These are phyloP conservation scores for Girardinichthys multiradiatus DNA, from an alignment of 2,113 vertebrate genomes.

Conservation along the genomic window DNA sequence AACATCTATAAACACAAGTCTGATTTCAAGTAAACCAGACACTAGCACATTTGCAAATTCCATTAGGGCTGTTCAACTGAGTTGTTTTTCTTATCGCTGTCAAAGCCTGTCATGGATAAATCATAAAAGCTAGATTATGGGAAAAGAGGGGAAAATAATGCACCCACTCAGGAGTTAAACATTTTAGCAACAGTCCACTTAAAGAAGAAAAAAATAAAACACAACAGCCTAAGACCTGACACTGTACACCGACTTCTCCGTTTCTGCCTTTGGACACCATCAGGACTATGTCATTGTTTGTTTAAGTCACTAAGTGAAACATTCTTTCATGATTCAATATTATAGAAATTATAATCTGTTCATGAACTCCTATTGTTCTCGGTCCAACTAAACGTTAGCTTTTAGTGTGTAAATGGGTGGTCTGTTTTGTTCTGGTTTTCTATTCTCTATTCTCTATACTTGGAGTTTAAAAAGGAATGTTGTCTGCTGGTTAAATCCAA, in stretches of 20 bases:
- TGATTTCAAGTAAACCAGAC: background rate
- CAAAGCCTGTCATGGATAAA: conserved; percentile 55
- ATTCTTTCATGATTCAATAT: conserved; percentile 44
- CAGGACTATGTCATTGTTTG: conserved; percentile 66
- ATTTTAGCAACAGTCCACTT: conserved; percentile 47
- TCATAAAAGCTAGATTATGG: conserved; percentile 21
- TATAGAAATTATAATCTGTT: conserved; percentile 65
- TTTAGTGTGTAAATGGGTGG: conserved; percentile 73
- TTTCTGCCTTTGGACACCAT: conserved; percentile 57
- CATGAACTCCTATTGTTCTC: conserved; percentile 69
- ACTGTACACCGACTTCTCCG: conserved; percentile 69
- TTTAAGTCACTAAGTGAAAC: conserved; percentile 72
- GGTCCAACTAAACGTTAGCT: conserved; percentile 68
- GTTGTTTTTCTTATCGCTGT: conserved; percentile 11
- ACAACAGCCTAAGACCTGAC: conserved; percentile 51
- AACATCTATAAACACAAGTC: background rate
- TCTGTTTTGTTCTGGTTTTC: conserved; percentile 66
- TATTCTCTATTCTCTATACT: conserved; percentile 73
- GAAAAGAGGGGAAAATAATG: background rate
- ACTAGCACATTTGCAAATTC: conserved; percentile 2
- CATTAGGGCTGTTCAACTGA: background rate
- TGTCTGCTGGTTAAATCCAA: conserved; percentile 64
- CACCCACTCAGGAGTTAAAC: conserved; percentile 2
- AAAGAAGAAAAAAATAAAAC: conserved; percentile 55
- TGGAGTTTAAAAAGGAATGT: conserved; percentile 63